Conservation (phyloP, 2,113 vertebrate species). For the Saguinus midas region DNA sequence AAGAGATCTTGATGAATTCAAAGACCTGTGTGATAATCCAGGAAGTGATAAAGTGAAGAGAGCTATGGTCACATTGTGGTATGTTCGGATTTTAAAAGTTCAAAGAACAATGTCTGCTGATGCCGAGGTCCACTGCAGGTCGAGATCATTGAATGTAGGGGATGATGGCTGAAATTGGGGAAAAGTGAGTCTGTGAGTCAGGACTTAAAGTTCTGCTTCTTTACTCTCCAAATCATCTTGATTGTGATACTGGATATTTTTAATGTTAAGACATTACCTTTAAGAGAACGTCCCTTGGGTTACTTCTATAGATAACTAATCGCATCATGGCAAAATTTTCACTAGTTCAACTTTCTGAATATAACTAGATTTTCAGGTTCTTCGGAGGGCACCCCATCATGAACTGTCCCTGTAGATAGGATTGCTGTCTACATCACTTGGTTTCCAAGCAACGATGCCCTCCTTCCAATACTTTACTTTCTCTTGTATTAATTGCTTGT, state of each 20-base stretch:
- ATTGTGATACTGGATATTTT: neutral
- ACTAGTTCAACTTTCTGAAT: neutral
- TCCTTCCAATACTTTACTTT: neutral
- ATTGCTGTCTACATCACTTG: neutral
- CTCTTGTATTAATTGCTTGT: neutral
- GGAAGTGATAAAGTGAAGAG: neutral
- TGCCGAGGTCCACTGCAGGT: neutral
- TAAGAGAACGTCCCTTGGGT: neutral
- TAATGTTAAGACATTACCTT: neutral
- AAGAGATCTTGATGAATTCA: neutral
- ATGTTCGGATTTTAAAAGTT: neutral
- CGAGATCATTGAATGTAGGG: neutral
- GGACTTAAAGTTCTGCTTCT: neutral
- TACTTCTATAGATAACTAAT: neutral
- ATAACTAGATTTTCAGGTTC: neutral
- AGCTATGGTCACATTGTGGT: neutral
- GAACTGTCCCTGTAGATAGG: no score
- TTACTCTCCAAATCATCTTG: neutral
- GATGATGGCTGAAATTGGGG: neutral
- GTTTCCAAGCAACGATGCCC: neutral
- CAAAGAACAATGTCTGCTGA: neutral
- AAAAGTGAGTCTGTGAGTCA: neutral
- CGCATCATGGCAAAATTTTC: neutral
- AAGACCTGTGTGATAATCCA: neutral
- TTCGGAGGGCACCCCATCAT: fast-evolving